Evolutionary conservation across 2,113 vertebrate genomes (phyloP), one percentile per base, ranked within the genome.

Genomic region (Panthera uncia): DNA sequence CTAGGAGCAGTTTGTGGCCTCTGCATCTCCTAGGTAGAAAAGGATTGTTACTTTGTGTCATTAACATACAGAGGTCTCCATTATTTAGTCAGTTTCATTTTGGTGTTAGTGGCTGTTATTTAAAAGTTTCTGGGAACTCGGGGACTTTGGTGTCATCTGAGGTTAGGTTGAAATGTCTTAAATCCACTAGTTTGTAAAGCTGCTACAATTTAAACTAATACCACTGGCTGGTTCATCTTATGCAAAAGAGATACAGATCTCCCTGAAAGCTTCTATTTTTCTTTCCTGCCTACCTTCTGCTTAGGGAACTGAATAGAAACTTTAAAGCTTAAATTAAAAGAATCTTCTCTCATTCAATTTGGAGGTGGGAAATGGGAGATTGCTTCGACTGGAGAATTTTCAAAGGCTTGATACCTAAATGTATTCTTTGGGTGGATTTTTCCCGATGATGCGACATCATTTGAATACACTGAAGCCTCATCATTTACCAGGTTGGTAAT

Each of bases 161-260:
- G 1, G 45, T 97, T 97, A 95, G 86, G 27, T 11, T 89, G 86
- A 98, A 90, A n/a, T 61, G 33, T 31, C 89, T 76, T 88, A n/a
- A 96, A 97, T 89, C 5, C 88, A 31, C 41, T 96, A 93, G 78
- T 89, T 96, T 94, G 83, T 86, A 95, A 95, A 89, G 45, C 41
- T 97, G 66, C 25, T 96, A 45, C 25, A 63, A 29, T 98, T 98
- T 97, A 94, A 27, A n/a, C 94, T 97, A 97, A 94, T 61, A 50
- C 91, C 85, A 95, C 23, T 82, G 97, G 61, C 66, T 92, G 50
- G 76, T n/a, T 95, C 65, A 95, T 98, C 94, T 94, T 82, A 96
- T 96, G 95, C 93, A 97, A 98, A 98, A 98, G 90, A 98, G 57
- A 95, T 91, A 89, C 82, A 80, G 66, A 92, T 98, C 41, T 76